These are phyloP conservation scores for Larimichthys polyactis DNA, from an alignment of 2,113 vertebrate species.

Conservation along the genomic window DNA sequence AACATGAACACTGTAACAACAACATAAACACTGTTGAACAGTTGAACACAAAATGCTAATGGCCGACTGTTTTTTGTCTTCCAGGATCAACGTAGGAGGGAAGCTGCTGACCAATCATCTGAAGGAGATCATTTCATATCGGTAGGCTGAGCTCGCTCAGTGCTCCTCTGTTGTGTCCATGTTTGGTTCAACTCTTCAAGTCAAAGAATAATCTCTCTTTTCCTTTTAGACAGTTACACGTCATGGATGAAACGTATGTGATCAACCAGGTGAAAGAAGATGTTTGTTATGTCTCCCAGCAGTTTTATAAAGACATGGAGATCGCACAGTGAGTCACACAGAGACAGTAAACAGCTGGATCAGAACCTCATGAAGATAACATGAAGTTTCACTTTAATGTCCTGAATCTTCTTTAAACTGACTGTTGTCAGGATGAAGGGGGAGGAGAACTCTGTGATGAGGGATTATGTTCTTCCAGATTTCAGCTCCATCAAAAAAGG, in stretches of 20 bases:
- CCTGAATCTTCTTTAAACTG: too few species aligned
- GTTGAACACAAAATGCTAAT: background rate
- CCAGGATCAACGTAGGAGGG: conserved; percentile 97
- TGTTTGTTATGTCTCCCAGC: conserved; percentile 96
- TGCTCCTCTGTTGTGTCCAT: too few species aligned
- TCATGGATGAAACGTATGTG: conserved; percentile 98
- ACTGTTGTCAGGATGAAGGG: conserved; percentile 88
- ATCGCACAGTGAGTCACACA: conserved; percentile 89
- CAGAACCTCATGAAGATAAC: too few species aligned
- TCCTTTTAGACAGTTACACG: conserved; percentile 91
- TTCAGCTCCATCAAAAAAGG: conserved; percentile 99
- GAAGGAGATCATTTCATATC: conserved; percentile 98
- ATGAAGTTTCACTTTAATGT: too few species aligned
- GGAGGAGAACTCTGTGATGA: conserved; percentile 94
- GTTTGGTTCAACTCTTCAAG: too few species aligned
- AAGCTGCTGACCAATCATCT: conserved; percentile 98
- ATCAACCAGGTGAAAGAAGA: conserved; percentile 99
- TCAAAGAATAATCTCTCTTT: background rate
- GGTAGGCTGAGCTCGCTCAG: conserved; percentile 78
- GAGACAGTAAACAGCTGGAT: too few species aligned
- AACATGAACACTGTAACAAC: too few species aligned
- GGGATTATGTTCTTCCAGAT: conserved; percentile 97
- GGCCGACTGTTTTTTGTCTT: conserved; percentile 5
- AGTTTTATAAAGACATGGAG: conserved; percentile 97
- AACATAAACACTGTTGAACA: background rate